phyloP scores from a whole-genome alignment of 2,113 vertebrate genomes.

The rabbit (Oryctolagus cuniculus) region mOryCun1.1 NC_091439.1:134303501-134304000 shows the following conservation, averaged over 20 bases:
- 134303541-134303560: slow-evolving; percentile 14
- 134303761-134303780: not conserved
- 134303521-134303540: slow-evolving; percentile 43
- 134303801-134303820: not conserved
- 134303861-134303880: not conserved
- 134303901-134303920: not conserved
- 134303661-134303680: not conserved
- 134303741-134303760: not conserved
- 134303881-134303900: not conserved
- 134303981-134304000: not conserved
- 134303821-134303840: not conserved
- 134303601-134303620: not conserved
- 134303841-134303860: not conserved
- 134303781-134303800: not conserved
- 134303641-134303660: not conserved
- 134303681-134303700: not conserved
- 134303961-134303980: not conserved
- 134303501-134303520: slow-evolving; percentile 51
- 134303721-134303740: not conserved
- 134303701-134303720: not conserved
- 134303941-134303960: not conserved
- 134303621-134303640: not conserved
- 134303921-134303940: not conserved
- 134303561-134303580: not conserved
- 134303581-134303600: not conserved